These are phyloP conservation scores for Scolopax bukidnonensis DNA, from an alignment of 2,797 vertebrate genomes.

Conservation along the genomic window DNA sequence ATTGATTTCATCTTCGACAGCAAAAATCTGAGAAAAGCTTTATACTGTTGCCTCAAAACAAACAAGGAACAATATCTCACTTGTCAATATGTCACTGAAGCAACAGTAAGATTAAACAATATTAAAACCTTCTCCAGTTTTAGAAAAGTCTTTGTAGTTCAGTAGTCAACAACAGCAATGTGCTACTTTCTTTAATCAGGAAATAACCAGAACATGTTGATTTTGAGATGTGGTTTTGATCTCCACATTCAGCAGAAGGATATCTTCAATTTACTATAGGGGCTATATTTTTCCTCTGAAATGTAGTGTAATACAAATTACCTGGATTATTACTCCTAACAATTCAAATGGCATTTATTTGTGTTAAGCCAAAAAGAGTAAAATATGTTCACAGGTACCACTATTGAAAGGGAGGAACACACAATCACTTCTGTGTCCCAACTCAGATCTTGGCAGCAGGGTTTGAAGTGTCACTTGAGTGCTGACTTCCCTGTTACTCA, in stretches of 20 bases:
- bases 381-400: background rate
- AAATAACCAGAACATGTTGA: background rate
- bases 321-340: background rate
- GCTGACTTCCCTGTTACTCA: background rate
- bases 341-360: background rate
- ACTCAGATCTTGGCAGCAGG: background rate
- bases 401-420: background rate
- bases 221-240: background rate
- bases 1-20: background rate
- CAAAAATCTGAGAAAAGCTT: background rate
- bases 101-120: background rate
- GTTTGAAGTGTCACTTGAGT: background rate
- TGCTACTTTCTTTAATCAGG: background rate
- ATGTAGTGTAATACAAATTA: background rate
- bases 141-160: background rate
- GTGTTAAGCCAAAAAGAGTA: background rate
- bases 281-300: background rate
- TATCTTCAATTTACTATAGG: background rate
- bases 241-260: background rate
- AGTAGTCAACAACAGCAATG: accelerated
- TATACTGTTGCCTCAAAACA: background rate
- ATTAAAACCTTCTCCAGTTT: background rate
- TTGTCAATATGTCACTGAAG: background rate
- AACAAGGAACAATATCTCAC: background rate
- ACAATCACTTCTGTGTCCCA: background rate